phyloP scores from a whole-genome alignment of 2,113 vertebrate species.

The Hirundichthys speculiger region DNA sequence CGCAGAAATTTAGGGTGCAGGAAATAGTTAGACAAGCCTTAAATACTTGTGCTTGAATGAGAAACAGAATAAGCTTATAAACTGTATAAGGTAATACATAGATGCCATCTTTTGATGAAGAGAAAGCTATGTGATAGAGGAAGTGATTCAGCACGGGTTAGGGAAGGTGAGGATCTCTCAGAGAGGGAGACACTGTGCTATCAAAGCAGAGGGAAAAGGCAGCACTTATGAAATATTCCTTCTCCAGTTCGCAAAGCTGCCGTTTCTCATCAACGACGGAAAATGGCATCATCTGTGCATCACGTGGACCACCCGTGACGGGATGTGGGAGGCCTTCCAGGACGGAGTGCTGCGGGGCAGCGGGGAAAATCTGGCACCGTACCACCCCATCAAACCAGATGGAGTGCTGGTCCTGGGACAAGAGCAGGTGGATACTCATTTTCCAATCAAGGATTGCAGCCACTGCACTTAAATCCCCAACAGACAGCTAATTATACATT shows the following conservation, averaged over 20 bases:
- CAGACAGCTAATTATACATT: background rate
- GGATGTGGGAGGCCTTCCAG: constrained; percentile 97
- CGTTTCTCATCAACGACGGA: constrained; percentile 93
- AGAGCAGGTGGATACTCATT: constrained; percentile 87
- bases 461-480: background rate
- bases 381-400: constrained; percentile 95
- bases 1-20: background rate
- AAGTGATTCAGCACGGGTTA: constrained; percentile 31
- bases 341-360: constrained; percentile 89
- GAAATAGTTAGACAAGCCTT: background rate
- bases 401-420: constrained; percentile 96
- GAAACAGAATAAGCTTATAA: constrained; percentile 14
- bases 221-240: background rate
- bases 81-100: constrained; percentile 10
- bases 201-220: background rate
- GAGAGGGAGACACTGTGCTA: constrained; percentile 1
- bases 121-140: constrained; percentile 10
- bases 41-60: background rate
- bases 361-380: constrained; percentile 95
- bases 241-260: constrained; percentile 91
- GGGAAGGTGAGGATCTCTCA: constrained; percentile 6
- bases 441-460: background rate
- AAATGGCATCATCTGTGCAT: constrained; percentile 98
- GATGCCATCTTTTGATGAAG: constrained; percentile 16
- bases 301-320: constrained; percentile 96